Conservation (phyloP, 2,113 vertebrate genomes). For the Oreochromis niloticus region DNA sequence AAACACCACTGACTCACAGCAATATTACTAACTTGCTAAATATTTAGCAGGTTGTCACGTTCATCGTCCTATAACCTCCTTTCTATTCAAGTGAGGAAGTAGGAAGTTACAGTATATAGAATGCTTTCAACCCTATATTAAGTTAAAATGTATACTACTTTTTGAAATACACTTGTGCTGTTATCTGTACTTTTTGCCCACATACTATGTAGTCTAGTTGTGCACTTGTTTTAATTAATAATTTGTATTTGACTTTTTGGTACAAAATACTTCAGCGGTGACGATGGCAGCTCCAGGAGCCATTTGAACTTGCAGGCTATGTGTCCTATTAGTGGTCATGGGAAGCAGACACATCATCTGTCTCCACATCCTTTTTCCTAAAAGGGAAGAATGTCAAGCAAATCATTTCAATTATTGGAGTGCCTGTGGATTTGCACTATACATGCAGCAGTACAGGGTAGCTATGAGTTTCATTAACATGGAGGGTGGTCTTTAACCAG, state of each 20-base stretch:
- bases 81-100: neutral
- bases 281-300: neutral
- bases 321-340: conserved; percentile 14
- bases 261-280: neutral
- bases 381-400: conserved; percentile 47
- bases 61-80: neutral
- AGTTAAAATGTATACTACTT: neutral
- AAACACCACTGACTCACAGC: neutral
- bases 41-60: neutral
- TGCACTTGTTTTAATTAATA: neutral
- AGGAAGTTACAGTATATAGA: neutral
- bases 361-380: conserved; percentile 36
- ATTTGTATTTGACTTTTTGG: neutral
- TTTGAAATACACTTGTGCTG: neutral
- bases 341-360: conserved; percentile 27
- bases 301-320: neutral
- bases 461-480: conserved; percentile 41
- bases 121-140: neutral
- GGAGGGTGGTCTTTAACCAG: conserved; percentile 50
- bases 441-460: conserved; percentile 30
- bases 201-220: neutral
- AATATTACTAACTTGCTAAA: neutral
- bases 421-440: conserved; percentile 45
- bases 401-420: conserved; percentile 58
- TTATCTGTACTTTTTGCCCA: neutral